phyloP scores from a whole-genome alignment of 2,888 invertebrate species.

The Atethmia centrago region DNA sequence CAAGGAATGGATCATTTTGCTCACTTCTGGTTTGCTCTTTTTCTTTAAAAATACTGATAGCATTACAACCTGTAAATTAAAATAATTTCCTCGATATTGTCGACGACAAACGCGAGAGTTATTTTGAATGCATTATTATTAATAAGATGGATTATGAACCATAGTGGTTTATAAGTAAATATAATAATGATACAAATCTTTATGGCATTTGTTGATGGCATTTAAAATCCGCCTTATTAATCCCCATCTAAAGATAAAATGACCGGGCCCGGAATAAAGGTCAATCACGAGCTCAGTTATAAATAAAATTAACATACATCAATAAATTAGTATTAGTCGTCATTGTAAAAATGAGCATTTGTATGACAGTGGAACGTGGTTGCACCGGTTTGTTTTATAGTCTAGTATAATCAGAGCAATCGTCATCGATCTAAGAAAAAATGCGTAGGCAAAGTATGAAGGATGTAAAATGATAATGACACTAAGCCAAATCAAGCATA shows the following conservation, averaged over 20 bases:
- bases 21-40: neutral
- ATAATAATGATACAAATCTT: neutral
- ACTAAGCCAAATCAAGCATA: constrained; percentile 13
- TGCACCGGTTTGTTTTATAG: constrained; percentile 4
- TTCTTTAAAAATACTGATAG: neutral
- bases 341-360: neutral
- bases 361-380: neutral
- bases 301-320: constrained; percentile 5
- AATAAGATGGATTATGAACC: neutral
- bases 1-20: neutral
- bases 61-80: neutral
- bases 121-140: neutral
- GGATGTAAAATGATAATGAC: neutral
- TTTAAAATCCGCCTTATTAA: constrained; percentile 9
- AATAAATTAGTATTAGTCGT: neutral
- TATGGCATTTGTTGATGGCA: constrained; percentile 6
- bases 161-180: neutral
- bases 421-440: neutral
- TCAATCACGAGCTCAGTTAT: constrained; percentile 13
- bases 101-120: neutral
- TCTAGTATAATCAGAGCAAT: neutral
- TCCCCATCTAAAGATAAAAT: neutral
- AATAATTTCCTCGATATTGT: neutral
- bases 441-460: neutral
- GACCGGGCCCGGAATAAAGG: constrained; percentile 17